phyloP scores from a whole-genome alignment of 2,797 vertebrate genomes.

The Linurgus olivaceus region DNA sequence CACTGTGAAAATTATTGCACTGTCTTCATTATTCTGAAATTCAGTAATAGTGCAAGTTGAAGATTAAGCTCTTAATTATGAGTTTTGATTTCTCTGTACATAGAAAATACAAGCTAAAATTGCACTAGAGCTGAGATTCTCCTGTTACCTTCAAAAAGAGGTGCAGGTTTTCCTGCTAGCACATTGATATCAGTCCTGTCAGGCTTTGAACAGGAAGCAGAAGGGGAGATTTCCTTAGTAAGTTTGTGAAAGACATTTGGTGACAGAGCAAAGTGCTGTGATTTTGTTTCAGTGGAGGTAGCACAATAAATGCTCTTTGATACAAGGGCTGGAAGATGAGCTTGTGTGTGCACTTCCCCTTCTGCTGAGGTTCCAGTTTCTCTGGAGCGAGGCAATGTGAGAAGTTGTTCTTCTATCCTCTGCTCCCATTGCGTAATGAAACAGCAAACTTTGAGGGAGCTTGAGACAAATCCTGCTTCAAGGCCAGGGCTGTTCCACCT shows the following conservation, averaged over 20 bases:
- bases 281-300: neutral
- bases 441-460: neutral
- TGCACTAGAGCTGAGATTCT: neutral
- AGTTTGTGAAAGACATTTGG: neutral
- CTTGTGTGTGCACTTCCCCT: neutral
- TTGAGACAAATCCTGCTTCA: neutral
- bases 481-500: neutral
- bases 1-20: neutral
- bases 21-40: neutral
- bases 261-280: neutral
- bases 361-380: neutral
- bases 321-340: neutral
- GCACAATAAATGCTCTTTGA: neutral
- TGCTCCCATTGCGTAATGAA: fast-evolving
- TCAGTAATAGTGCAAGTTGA: neutral
- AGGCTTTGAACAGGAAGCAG: neutral
- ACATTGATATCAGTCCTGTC: fast-evolving
- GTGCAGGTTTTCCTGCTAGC: neutral
- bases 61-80: neutral
- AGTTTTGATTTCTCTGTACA: neutral
- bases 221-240: neutral
- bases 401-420: neutral
- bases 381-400: neutral
- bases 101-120: neutral
- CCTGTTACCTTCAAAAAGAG: neutral